These are phyloP conservation scores for Pandemis corylana DNA, from an alignment of 2,888 invertebrate species.

Conservation along the genomic window DNA sequence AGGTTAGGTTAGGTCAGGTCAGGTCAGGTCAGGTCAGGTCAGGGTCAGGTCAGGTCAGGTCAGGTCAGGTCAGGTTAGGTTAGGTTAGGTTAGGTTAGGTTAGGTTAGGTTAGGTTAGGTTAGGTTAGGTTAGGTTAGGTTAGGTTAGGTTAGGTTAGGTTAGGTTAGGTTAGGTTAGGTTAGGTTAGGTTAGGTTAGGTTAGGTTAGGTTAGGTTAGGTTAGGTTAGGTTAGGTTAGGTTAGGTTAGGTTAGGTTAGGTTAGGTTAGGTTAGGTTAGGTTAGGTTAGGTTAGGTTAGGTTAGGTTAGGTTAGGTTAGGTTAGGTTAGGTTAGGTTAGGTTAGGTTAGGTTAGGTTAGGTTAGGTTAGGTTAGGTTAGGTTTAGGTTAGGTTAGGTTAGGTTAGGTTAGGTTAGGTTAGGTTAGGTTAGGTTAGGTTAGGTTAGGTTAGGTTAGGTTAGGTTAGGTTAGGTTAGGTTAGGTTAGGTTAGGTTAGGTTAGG, in stretches of 20 bases:
- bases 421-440: constrained; percentile 25
- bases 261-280: constrained; percentile 37
- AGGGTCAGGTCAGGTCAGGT: constrained; percentile 27
- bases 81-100: constrained; percentile 48
- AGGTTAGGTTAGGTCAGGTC: constrained; percentile 12
- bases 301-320: constrained; percentile 37
- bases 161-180: constrained; percentile 44
- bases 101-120: constrained; percentile 48
- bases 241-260: constrained; percentile 34
- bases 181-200: constrained; percentile 43
- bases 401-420: constrained; percentile 6
- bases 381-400: constrained; percentile 17
- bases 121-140: constrained; percentile 46
- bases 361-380: constrained; percentile 31
- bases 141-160: constrained; percentile 46
- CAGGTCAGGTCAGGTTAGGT: constrained; percentile 45
- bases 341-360: constrained; percentile 36
- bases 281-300: constrained; percentile 37
- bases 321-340: constrained; percentile 37
- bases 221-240: constrained; percentile 37
- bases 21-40: constrained; percentile 9
- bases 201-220: constrained; percentile 36
- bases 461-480: constrained; percentile 42
- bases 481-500: constrained; percentile 32
- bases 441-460: constrained; percentile 30